phyloP scores from a whole-genome alignment of 2,113 vertebrate species.

The Anoplopoma fimbria region DNA sequence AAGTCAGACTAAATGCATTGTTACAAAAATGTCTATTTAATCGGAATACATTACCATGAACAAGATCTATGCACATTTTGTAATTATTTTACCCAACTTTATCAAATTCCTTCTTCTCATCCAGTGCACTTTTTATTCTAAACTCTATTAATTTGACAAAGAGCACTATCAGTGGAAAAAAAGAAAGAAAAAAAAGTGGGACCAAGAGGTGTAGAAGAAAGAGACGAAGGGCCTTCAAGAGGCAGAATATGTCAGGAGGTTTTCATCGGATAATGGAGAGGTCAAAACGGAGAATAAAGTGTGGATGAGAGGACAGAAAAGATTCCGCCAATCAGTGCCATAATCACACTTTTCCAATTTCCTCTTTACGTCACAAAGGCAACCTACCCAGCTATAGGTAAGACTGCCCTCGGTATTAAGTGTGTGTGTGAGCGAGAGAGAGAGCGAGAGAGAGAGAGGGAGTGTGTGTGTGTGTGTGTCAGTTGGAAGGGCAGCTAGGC shows the following conservation, averaged over 20 bases:
- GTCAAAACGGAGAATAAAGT: conserved; percentile 57
- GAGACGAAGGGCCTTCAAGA: conserved; percentile 30
- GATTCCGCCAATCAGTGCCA: conserved; percentile 65
- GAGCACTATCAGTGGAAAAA: background rate
- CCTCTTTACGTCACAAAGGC: conserved; percentile 65
- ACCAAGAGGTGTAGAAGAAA: background rate
- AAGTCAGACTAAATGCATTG: background rate
- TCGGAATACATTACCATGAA: background rate
- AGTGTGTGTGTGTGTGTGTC: conserved; percentile 56
- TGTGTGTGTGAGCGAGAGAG: conserved; percentile 33
- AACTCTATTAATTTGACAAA: conserved; percentile 40
- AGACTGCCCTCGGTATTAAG: conserved; percentile 55
- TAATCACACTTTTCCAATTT: conserved; percentile 75
- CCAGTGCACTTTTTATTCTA: background rate
- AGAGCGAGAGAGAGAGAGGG: background rate
- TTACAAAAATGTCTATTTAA: background rate
- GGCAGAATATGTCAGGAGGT: conserved; percentile 20
- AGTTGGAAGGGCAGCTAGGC: conserved; percentile 77
- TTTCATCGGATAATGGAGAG: conserved; percentile 57
- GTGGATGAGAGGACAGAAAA: conserved; percentile 61
- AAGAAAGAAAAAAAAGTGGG: background rate
- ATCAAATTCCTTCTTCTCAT: background rate
- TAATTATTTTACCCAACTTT: background rate
- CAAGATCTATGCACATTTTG: background rate
- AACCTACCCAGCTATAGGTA: conserved; percentile 61